These are phyloP conservation scores for Chaetodon trifasciatus DNA, from an alignment of 2,797 vertebrate species.

Conservation along the genomic window DNA sequence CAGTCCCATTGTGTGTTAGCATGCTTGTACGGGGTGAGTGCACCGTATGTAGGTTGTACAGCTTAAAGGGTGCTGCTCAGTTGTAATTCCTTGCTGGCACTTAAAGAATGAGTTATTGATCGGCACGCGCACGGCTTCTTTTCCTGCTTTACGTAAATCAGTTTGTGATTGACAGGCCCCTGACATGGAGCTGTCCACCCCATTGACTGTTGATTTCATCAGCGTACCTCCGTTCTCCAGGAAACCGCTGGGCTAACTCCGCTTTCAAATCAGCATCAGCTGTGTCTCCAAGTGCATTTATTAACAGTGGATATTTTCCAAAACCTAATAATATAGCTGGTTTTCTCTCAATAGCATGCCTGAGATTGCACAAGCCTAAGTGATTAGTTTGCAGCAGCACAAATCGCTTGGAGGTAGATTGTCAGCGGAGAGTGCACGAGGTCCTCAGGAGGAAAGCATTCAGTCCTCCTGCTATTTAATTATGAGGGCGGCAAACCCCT, in stretches of 20 bases:
- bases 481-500: slow-evolving; percentile 70
- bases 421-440: slow-evolving; percentile 56
- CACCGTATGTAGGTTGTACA: slow-evolving; percentile 23
- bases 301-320: slow-evolving; percentile 71
- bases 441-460: slow-evolving; percentile 68
- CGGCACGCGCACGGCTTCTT: slow-evolving; percentile 61
- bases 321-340: slow-evolving; percentile 66
- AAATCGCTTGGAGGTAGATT: slow-evolving; percentile 65
- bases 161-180: slow-evolving; percentile 67
- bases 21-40: not conserved
- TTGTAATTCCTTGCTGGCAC: slow-evolving; percentile 70
- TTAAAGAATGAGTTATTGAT: slow-evolving; percentile 83
- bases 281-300: slow-evolving; percentile 52
- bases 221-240: slow-evolving; percentile 16
- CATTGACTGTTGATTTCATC: slow-evolving; percentile 58
- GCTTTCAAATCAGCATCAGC: slow-evolving; percentile 67
- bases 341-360: slow-evolving; percentile 55
- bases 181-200: slow-evolving; percentile 40
- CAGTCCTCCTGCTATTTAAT: slow-evolving; percentile 79
- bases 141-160: slow-evolving; percentile 74
- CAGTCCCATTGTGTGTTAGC: not conserved
- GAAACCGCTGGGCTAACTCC: slow-evolving; percentile 27
- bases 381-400: slow-evolving; percentile 75
- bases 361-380: slow-evolving; percentile 71
- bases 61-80: slow-evolving; percentile 39